Conservation (phyloP, 2,797 vertebrate genomes). For the Sebastes kiyomatsui region DNA sequence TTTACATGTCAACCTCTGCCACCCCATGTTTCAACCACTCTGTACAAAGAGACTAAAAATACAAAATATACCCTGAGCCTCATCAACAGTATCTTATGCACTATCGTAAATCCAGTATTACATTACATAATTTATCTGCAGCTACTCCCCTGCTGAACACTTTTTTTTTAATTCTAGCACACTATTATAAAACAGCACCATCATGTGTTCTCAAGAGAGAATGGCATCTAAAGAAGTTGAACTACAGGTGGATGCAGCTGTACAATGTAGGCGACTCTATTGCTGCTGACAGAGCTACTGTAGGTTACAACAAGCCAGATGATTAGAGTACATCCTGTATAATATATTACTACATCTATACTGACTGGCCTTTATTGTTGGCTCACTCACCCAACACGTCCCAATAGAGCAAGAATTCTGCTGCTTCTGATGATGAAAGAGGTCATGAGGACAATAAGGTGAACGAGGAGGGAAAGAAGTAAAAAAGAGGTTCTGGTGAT, state of each 20-base stretch:
- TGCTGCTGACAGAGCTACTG: neutral
- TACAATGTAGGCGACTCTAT: neutral
- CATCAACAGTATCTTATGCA: too few species aligned
- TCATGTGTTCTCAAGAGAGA: constrained; percentile 29
- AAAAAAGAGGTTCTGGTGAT: neutral
- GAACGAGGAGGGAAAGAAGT: neutral
- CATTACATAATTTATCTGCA: neutral
- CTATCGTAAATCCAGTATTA: neutral
- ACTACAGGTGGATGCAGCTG: neutral
- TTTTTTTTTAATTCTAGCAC: neutral
- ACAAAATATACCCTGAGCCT: neutral
- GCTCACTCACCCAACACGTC: neutral
- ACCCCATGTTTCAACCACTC: neutral
- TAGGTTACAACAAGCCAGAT: neutral
- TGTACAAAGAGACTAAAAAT: neutral
- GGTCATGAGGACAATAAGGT: neutral
- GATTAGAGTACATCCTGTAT: neutral
- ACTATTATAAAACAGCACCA: constrained; percentile 4
- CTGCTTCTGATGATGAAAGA: constrained; percentile 3
- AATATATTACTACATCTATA: neutral
- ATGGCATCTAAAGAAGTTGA: neutral
- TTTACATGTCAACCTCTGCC: neutral
- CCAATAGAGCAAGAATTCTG: neutral
- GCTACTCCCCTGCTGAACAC: neutral
- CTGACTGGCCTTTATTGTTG: neutral